Evolutionary conservation across 2,888 invertebrate genomes (phyloP).

Genomic region (Lepidochrysops patricia): DNA sequence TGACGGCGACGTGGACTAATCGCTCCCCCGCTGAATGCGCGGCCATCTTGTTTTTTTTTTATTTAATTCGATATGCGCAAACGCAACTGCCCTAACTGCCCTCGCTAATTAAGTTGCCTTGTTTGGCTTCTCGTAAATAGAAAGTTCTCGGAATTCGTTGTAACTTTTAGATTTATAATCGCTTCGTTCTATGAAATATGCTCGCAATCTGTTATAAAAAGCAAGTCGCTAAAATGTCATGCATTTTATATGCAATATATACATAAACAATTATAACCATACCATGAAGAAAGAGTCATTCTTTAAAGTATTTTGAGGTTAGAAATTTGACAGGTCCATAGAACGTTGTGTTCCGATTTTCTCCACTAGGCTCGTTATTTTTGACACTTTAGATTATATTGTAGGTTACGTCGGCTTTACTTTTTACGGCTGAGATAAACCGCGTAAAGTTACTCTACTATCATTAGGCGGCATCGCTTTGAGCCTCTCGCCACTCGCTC

Average conservation of each 20-base stretch:
- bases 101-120: slow-evolving; percentile 38
- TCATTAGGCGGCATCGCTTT: slow-evolving; percentile 31
- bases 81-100: slow-evolving; percentile 33
- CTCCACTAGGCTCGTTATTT: neutral
- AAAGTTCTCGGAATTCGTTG: slow-evolving; percentile 35
- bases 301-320: neutral
- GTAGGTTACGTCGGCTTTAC: slow-evolving; percentile 32
- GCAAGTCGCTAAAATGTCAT: neutral
- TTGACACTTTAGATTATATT: slow-evolving; percentile 5
- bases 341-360: neutral
- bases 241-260: neutral
- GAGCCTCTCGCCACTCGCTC: slow-evolving; percentile 15
- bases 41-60: slow-evolving; percentile 54
- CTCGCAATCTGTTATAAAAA: neutral
- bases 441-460: slow-evolving; percentile 27
- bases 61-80: slow-evolving; percentile 36
- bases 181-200: neutral
- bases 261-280: too few species aligned
- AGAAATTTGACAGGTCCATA: neutral
- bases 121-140: slow-evolving; percentile 32
- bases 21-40: slow-evolving; percentile 47
- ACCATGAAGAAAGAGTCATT: too few species aligned
- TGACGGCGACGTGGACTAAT: slow-evolving; percentile 44
- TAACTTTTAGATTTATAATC: neutral
- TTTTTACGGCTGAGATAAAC: slow-evolving; percentile 43